phyloP scores from a whole-genome alignment of 1,140 invertebrate genomes.

The Panulirus ornatus region DNA sequence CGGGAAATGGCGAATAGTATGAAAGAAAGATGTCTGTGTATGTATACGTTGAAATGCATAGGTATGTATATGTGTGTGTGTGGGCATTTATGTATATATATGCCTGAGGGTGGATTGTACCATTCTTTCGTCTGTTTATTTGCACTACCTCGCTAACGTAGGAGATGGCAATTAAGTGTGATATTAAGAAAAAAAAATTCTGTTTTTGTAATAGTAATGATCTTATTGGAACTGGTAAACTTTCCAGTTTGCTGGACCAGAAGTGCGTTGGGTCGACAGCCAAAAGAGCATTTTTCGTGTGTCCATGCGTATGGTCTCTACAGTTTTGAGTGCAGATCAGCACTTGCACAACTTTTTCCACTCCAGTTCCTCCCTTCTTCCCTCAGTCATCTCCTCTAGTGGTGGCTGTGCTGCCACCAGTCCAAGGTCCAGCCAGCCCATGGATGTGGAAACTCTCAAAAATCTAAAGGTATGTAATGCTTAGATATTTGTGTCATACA shows the following conservation, averaged over 20 bases:
- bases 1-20: too few relatives aligned
- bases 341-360: conserved; percentile 92
- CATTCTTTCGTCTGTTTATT: too few relatives aligned
- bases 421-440: conserved; percentile 50
- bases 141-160: too few relatives aligned
- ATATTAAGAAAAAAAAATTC: too few relatives aligned
- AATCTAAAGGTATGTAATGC: conserved; percentile 54
- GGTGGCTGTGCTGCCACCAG: conserved; percentile 37
- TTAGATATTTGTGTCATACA: background rate
- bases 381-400: conserved; percentile 23
- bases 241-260: conserved; percentile 90
- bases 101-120: too few relatives aligned
- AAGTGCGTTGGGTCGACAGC: conserved; percentile 94
- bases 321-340: conserved; percentile 89
- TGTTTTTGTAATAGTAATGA: too few relatives aligned
- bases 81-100: too few relatives aligned
- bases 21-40: too few relatives aligned
- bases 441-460: conserved; percentile 64
- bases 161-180: too few relatives aligned
- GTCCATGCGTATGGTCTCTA: conserved; percentile 90
- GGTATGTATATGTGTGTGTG: too few relatives aligned
- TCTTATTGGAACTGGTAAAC: conserved; percentile 25
- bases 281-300: conserved; percentile 92
- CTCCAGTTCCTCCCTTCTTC: conserved; percentile 70
- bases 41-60: too few relatives aligned